Conservation (phyloP, 2,113 vertebrate species). For the Sinocyclocheilus anophthalmus region DNA sequence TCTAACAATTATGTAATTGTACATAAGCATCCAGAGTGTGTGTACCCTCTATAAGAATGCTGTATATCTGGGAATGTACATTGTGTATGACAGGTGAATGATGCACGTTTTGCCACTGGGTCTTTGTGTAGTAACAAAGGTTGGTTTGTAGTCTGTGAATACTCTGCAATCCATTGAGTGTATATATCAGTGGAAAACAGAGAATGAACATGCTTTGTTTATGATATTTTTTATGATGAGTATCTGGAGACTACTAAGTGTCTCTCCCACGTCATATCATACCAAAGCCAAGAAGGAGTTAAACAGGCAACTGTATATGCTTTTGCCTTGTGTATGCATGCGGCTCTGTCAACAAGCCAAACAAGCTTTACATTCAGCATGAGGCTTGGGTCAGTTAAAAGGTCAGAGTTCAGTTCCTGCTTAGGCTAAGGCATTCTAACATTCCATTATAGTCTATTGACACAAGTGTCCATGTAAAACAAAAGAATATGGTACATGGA, state of each 20-base stretch:
- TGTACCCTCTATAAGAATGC: not conserved
- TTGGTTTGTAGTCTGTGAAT: not conserved
- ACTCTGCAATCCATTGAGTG: not conserved
- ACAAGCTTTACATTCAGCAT: slow-evolving; percentile 21
- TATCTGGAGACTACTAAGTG: not conserved
- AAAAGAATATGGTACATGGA: not conserved
- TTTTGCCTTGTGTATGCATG: not conserved
- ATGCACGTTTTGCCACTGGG: not conserved
- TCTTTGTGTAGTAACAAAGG: slow-evolving; percentile 8
- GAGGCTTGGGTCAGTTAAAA: slow-evolving; percentile 10
- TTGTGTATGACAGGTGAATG: not conserved
- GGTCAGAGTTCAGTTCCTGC: slow-evolving; percentile 19
- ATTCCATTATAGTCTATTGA: not conserved
- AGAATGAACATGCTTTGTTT: slow-evolving; percentile 6
- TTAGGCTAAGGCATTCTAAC: not conserved
- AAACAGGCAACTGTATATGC: not conserved
- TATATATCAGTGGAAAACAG: not conserved
- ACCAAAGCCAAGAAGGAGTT: slow-evolving; percentile 16
- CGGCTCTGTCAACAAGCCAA: not conserved
- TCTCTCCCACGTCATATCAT: not conserved
- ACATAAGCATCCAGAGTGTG: not conserved
- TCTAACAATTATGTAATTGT: slow-evolving; percentile 1
- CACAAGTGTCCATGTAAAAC: not conserved
- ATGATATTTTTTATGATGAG: not conserved
- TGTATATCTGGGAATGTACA: slow-evolving; percentile 15